These are phyloP conservation scores for Aromia moschata DNA, from an alignment of 2,888 invertebrate genomes.

Conservation along the genomic window DNA sequence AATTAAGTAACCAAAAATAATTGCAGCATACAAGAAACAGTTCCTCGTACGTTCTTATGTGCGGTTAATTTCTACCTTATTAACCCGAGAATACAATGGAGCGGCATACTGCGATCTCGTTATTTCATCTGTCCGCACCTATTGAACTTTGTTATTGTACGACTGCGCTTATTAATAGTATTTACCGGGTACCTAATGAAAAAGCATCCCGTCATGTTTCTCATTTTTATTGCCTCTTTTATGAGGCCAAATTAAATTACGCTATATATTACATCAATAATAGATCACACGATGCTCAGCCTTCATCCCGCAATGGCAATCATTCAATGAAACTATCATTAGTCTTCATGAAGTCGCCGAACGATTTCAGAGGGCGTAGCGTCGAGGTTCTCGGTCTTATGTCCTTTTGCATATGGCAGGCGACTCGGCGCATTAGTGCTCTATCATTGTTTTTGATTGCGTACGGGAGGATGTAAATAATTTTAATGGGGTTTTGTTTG, in stretches of 20 bases:
- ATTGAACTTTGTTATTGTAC: slow-evolving; percentile 3
- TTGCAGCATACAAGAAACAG: no score
- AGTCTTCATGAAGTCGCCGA: slow-evolving; percentile 50
- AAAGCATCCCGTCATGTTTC: slow-evolving; percentile 13
- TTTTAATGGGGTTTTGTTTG: slow-evolving; percentile 42
- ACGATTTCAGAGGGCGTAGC: slow-evolving; percentile 39
- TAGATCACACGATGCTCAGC: slow-evolving; percentile 40
- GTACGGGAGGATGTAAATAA: slow-evolving; percentile 29
- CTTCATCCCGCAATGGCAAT: slow-evolving; percentile 46
- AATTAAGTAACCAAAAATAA: no score
- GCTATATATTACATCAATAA: slow-evolving; percentile 28
- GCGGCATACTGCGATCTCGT: not conserved
- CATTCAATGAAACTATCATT: slow-evolving; percentile 54
- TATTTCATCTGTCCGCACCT: slow-evolving; percentile 5
- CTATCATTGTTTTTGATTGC: slow-evolving; percentile 42
- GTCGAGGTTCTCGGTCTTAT: slow-evolving; percentile 41
- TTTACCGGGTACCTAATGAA: slow-evolving; percentile 8
- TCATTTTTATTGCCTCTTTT: slow-evolving; percentile 11
- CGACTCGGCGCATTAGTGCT: slow-evolving; percentile 30
- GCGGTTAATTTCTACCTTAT: not conserved
- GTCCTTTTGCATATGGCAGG: slow-evolving; percentile 24
- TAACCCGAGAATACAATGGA: slow-evolving; percentile 1
- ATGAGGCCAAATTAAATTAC: slow-evolving; percentile 26
- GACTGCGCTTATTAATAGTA: slow-evolving; percentile 8
- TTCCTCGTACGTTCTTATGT: no score